These are phyloP conservation scores for Xiphophorus hellerii DNA, from an alignment of 2,113 vertebrate genomes.

Conservation along the genomic window DNA sequence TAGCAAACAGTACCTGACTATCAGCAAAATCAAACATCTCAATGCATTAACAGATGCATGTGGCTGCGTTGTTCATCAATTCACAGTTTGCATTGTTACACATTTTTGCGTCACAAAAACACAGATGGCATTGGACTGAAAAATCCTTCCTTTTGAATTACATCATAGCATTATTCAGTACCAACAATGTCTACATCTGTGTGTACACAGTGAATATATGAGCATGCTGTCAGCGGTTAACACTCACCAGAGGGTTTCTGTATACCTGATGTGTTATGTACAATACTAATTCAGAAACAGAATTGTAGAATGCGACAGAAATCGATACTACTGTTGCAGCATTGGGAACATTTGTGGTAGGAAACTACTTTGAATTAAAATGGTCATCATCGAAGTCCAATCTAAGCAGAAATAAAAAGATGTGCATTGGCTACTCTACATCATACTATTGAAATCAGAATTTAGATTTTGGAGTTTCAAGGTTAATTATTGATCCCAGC, in stretches of 20 bases:
- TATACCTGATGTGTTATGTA: conserved; percentile 66
- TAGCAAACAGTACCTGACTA: conserved; percentile 60
- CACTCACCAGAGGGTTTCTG: conserved; percentile 57
- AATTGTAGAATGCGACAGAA: conserved; percentile 21
- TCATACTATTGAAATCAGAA: neutral
- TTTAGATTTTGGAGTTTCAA: neutral
- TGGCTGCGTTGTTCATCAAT: conserved; percentile 25
- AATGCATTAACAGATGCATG: conserved; percentile 35
- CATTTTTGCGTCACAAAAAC: conserved; percentile 42
- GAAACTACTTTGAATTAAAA: neutral
- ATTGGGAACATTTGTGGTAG: neutral
- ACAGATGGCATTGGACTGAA: conserved; percentile 40
- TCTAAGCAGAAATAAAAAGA: neutral
- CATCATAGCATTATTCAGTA: conserved; percentile 15
- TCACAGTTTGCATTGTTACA: conserved; percentile 38
- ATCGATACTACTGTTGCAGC: conserved; percentile 16
- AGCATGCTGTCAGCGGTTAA: conserved; percentile 72
- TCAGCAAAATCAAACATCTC: conserved; percentile 57
- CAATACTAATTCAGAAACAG: conserved; percentile 57
- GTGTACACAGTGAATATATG: conserved; percentile 59
- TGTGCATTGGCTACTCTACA: neutral
- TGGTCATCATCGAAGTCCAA: neutral
- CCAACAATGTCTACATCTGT: conserved; percentile 48
- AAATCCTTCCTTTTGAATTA: conserved; percentile 25
- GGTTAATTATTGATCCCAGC: neutral